phyloP scores from a whole-genome alignment of 2,113 vertebrate species.

The Gorsachius goisagi region DNA sequence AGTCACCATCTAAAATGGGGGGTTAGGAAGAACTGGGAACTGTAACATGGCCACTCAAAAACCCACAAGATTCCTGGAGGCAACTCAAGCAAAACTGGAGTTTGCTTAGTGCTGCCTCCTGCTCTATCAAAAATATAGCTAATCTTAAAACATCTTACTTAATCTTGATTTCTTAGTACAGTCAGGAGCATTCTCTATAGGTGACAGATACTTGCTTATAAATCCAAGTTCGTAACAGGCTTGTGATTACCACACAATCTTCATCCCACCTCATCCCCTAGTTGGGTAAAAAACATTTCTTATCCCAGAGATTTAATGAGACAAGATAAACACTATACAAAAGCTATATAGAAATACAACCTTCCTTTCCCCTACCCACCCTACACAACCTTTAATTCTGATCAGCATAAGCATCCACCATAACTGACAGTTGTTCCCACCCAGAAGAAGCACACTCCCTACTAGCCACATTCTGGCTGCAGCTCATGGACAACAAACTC shows the following conservation, averaged over 20 bases:
- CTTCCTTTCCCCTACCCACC: not conserved
- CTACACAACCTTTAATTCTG: not conserved
- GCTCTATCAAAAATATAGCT: not conserved
- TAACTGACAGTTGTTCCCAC: not conserved
- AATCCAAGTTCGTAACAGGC: not conserved
- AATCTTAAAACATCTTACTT: not conserved
- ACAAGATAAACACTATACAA: not conserved
- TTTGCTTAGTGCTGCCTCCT: not conserved
- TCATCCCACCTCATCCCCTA: not conserved
- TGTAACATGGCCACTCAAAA: not conserved
- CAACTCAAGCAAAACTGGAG: not conserved
- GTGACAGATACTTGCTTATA: not conserved
- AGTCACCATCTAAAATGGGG: not conserved
- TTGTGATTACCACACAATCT: not conserved
- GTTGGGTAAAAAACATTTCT: not conserved
- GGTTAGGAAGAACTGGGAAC: not conserved
- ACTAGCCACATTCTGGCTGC: not conserved
- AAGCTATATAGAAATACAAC: not conserved
- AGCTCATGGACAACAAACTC: not conserved
- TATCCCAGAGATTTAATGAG: not conserved
- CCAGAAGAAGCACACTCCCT: not conserved
- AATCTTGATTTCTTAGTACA: not conserved
- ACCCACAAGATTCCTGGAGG: not conserved
- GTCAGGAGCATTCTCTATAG: not conserved
- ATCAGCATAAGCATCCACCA: too few species aligned